Conservation (phyloP, 2,888 invertebrate genomes). For the Heliconius ismenius region DNA sequence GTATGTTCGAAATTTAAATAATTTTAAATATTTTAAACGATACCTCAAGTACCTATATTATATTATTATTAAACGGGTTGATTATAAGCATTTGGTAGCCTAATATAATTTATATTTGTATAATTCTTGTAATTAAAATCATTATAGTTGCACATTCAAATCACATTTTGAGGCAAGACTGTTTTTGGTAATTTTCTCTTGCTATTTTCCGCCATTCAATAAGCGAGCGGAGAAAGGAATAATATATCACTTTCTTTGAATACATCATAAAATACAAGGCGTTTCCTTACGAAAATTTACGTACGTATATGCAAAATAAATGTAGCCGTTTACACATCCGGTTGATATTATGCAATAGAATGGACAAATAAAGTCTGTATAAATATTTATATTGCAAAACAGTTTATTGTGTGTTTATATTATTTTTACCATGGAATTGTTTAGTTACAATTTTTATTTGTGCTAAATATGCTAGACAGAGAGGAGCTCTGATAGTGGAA, state of each 20-base stretch:
- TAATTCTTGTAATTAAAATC: background rate
- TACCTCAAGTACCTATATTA: background rate
- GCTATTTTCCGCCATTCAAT: background rate
- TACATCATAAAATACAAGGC: background rate
- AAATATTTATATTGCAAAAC: background rate
- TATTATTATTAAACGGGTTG: background rate
- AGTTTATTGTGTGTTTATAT: conserved; percentile 42
- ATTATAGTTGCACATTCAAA: background rate
- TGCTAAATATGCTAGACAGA: conserved; percentile 49
- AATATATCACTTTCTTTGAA: background rate
- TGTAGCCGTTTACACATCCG: background rate
- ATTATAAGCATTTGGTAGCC: no score
- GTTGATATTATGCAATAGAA: conserved; percentile 1
- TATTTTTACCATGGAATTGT: conserved; percentile 41
- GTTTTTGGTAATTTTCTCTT: background rate
- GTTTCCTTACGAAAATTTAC: background rate
- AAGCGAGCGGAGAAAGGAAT: background rate
- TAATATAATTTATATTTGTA: background rate
- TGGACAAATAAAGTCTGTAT: background rate
- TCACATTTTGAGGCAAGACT: background rate
- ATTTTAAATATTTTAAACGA: background rate
- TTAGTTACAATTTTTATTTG: conserved; percentile 39
- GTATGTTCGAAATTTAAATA: background rate
- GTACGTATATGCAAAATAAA: background rate
- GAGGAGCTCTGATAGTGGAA: background rate